Evolutionary conservation across 2,888 invertebrate species (phyloP), one percentile per base, ranked within the genome.

Genomic region (Drepanosiphum platanoidis): DNA sequence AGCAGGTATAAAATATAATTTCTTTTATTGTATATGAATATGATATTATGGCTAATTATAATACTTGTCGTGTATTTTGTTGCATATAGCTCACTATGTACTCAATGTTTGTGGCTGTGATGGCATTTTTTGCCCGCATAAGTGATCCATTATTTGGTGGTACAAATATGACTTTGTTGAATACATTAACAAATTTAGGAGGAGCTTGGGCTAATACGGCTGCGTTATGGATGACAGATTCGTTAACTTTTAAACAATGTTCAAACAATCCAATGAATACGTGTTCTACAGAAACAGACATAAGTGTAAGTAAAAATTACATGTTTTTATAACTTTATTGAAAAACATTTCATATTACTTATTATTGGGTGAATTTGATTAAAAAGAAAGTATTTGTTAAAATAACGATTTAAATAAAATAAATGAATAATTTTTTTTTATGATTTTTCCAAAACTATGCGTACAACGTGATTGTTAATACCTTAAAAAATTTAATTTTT

Each of bases 91-190:
- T 98, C 42, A 94, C 96, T 88, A 92, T 97, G 0, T 98, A 97
- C 90, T 94, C 96, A 89, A 98, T 99, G 97, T 99, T 97, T 90
- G 99, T 99, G 8, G 94, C 98, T 0, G 93, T 95, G 86, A 99
- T 99, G 98, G 97, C 98, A 18, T 99, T 99, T 91, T 97, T 97
- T 90, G 99, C 99, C 0, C 95, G 96, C 90, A 94, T 99, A 75
- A 98, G 98, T 87, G 99, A 99, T 90, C 97, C 98, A 0, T 92
- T 94, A 0, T 96, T 99, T 0, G 99, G 99, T 5, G 98, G 99
- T 5, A 99, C 99, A 0, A 99, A 99, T 90, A 99, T 99, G 99
- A 99, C 99, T 0, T 92, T 99, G 81, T 91, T 99, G 27, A 99
- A 99, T 90, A 99, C 99, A 0, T 92, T 99, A 36, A 93, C 95